A percentile compares a stretch with the other conserved stretches of the same genome.
These are phyloP conservation scores for Xenus cinereus DNA, from an alignment of 2,113 vertebrate genomes.

Conservation along the genomic window DNA sequence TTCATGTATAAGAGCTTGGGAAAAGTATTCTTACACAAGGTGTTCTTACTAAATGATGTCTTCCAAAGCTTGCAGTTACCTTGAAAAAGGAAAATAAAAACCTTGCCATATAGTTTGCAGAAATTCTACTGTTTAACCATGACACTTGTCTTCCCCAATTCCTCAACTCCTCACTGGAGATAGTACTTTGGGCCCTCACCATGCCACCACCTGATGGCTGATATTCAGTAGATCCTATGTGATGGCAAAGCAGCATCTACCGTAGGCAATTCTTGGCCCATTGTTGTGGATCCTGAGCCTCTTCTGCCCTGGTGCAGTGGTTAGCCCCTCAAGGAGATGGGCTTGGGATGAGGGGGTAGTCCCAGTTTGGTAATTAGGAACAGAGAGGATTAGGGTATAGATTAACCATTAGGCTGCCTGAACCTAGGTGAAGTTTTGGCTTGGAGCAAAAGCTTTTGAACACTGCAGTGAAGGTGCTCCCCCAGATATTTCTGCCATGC, in stretches of 20 bases:
- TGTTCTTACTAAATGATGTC: neutral
- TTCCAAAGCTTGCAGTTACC: neutral
- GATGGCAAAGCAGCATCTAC: neutral
- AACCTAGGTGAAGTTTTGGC: neutral
- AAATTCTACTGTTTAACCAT: neutral
- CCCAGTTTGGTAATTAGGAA: neutral
- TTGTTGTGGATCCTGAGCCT: neutral
- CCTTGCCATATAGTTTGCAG: neutral
- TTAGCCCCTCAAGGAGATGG: neutral
- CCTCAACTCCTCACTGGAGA: neutral
- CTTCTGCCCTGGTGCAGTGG: neutral
- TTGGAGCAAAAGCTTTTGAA: neutral
- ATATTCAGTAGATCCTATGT: neutral
- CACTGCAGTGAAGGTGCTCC: neutral
- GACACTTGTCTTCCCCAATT: neutral
- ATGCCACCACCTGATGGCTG: neutral
- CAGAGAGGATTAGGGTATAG: neutral
- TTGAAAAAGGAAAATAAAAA: neutral
- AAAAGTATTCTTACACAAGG: neutral
- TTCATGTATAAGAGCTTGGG: neutral
- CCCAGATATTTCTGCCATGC: neutral
- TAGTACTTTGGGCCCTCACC: neutral
- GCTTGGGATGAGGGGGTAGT: accelerated
- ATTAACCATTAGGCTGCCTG: neutral
- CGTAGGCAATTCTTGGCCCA: neutral